Conservation (phyloP, 2,113 vertebrate species). For the Oreochromis niloticus region DNA sequence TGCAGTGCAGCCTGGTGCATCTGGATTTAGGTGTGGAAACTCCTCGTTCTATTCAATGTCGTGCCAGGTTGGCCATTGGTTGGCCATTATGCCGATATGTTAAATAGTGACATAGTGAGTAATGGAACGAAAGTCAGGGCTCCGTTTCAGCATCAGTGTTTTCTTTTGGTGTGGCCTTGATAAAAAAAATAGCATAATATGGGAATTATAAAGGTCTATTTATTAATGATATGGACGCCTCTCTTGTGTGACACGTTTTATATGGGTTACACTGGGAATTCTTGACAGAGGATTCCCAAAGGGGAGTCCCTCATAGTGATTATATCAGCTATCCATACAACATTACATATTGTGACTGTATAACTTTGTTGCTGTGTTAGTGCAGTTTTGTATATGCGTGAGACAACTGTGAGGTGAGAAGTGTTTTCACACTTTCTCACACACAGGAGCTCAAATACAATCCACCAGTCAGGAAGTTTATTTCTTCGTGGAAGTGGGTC, state of each 20-base stretch:
- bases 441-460: neutral
- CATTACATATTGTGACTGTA: neutral
- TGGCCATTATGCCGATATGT: neutral
- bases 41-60: neutral
- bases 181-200: neutral
- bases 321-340: neutral
- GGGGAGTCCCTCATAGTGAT: neutral
- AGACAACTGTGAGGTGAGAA: neutral
- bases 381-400: neutral
- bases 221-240: neutral
- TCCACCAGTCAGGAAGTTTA: neutral
- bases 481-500: neutral
- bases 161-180: neutral
- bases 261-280: neutral
- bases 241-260: neutral
- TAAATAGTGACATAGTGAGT: neutral
- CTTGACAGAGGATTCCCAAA: neutral
- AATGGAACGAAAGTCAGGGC: neutral
- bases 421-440: neutral
- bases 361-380: neutral
- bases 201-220: neutral
- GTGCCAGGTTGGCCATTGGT: neutral
- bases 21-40: neutral
- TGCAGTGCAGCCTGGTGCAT: neutral
- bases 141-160: neutral